Evolutionary conservation across 2,888 invertebrate genomes (phyloP), one percentile per base, ranked within the genome.

Genomic region (Girardia tigrina): DNA sequence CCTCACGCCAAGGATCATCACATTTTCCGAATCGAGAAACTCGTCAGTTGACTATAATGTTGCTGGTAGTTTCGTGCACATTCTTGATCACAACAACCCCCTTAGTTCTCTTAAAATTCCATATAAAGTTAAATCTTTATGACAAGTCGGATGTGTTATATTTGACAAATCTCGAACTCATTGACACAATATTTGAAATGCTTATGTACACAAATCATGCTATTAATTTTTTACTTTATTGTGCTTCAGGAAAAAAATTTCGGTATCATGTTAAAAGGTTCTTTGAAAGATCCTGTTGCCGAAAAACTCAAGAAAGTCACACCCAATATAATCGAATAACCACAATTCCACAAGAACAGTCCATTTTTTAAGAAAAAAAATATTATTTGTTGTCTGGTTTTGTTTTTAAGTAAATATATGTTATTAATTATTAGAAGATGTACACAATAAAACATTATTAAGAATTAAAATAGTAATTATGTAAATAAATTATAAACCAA

Each of bases 201-300:
- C 20, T 73, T 20, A 73, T 73, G 73, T 73, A 73, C 42, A 36
- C 42, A 29, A 73, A 73, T 36, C 73, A 73, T 29, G 73, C 69
- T 20, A 29, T 36, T 26, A 73, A 73, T 12, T 73, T 73, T 69
- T 28, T 28, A n/a, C 42, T 73, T 12, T 73, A 73, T 29, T 73
- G 73, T 26, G 73, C 73, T 0, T 29, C 42, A 16, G 73, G 73
- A 2, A 69, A 26, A n/a, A 1, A 29, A 73, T 73, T 73, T 28
- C 73, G 73, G 12, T 29, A 29, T 14, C 36, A 73, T n/a, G 12
- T 73, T 14, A 36, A 36, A 36, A 36, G 36, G 16, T 36, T 36
- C 16, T 36, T 36, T 36, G 36, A 12, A 36, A 36, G 12, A 36
- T 36, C 16, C 16, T 16, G 36, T 36, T 36, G 36, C 36, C 12